Evolutionary conservation across 2,888 invertebrate species (phyloP).

Genomic region (Tetragnatha montana): DNA sequence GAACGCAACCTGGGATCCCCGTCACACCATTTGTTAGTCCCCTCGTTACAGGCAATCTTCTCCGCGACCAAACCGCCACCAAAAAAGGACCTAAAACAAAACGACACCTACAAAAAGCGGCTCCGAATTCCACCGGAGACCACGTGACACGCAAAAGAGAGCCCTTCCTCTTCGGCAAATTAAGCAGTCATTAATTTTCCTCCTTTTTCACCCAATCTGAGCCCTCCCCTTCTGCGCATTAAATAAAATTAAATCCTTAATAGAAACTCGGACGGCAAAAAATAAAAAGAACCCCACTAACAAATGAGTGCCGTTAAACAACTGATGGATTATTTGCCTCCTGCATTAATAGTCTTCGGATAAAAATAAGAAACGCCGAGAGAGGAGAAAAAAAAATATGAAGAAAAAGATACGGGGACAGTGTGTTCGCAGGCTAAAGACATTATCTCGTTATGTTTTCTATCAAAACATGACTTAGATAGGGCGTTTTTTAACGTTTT

Average conservation of each 20-base stretch:
- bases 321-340: slow-evolving; percentile 70
- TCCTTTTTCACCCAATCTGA: slow-evolving; percentile 66
- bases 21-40: no score
- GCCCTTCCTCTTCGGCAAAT: slow-evolving; percentile 61
- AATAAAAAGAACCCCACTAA: slow-evolving; percentile 60
- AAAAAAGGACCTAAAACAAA: no score
- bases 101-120: neutral
- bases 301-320: slow-evolving; percentile 70
- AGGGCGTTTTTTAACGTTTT: slow-evolving; percentile 45
- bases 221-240: slow-evolving; percentile 56
- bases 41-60: no score
- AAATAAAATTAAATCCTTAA: slow-evolving; percentile 71
- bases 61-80: no score
- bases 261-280: slow-evolving; percentile 60
- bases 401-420: slow-evolving; percentile 67
- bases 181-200: slow-evolving; percentile 71
- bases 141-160: slow-evolving; percentile 57
- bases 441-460: slow-evolving; percentile 71
- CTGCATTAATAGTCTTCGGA: slow-evolving; percentile 66
- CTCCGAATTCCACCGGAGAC: neutral
- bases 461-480: slow-evolving; percentile 70
- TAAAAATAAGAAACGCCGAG: slow-evolving; percentile 57
- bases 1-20: no score
- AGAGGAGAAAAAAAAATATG: slow-evolving; percentile 4
- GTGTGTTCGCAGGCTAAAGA: slow-evolving; percentile 62